A percentile compares a stretch with the other conserved stretches of the same genome.
Evolutionary conservation across 2,888 invertebrate genomes (phyloP).

Genomic region (Erpobdella octoculata): DNA sequence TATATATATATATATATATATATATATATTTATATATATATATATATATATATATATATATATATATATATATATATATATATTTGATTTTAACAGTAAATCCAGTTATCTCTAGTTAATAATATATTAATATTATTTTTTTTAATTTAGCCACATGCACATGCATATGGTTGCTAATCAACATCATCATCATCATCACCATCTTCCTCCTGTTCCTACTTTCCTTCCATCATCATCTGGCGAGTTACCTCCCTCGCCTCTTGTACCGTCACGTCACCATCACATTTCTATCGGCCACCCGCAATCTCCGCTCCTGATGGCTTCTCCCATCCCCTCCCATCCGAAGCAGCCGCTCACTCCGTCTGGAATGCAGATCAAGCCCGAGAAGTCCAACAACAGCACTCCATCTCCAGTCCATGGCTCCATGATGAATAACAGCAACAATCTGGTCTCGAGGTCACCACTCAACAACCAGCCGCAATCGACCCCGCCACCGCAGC

Average conservation of each 20-base stretch:
- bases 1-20: neutral
- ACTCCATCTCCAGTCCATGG: constrained; percentile 6
- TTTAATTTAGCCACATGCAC: constrained; percentile 7
- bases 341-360: neutral
- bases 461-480: neutral
- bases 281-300: constrained; percentile 3
- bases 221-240: neutral
- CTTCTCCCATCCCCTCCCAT: neutral
- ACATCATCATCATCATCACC: constrained; percentile 13
- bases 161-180: constrained; percentile 21
- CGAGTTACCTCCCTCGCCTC: neutral
- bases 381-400: constrained; percentile 3
- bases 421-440: neutral
- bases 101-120: neutral
- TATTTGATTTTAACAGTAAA: neutral
- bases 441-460: neutral
- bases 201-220: constrained; percentile 18
- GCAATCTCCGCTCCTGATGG: constrained; percentile 8
- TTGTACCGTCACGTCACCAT: neutral
- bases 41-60: neutral
- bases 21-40: neutral
- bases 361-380: constrained; percentile 16
- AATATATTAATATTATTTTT: neutral
- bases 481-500: constrained; percentile 10
- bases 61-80: neutral